Conservation (phyloP, 64 coral and sea anemone genomes). For the Stichodactyla helianthus region DNA sequence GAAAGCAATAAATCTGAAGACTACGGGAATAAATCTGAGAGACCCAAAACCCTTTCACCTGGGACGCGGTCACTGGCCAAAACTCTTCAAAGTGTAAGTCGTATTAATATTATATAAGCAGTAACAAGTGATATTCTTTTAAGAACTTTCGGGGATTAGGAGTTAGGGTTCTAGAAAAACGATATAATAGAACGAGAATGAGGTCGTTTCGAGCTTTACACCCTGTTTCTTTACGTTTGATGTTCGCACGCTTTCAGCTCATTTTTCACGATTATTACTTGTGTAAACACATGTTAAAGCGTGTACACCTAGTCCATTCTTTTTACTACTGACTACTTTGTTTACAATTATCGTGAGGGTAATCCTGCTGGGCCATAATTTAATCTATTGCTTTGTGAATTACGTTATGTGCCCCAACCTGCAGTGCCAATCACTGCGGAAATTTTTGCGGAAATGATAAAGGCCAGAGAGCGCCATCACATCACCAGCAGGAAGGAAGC, state of each 20-base stretch:
- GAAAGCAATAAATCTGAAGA: not conserved
- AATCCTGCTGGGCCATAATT: not conserved
- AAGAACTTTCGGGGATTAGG: not conserved
- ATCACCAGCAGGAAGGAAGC: not conserved
- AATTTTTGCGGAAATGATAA: slow-evolving; percentile 8
- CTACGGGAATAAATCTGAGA: not conserved
- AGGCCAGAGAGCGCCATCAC: not conserved
- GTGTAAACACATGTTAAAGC: not conserved
- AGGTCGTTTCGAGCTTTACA: not conserved
- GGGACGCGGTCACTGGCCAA: not conserved
- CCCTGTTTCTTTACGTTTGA: not conserved
- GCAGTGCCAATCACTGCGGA: not conserved
- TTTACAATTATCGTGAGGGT: not conserved
- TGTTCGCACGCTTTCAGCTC: not conserved
- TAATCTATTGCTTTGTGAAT: not conserved
- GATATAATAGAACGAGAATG: not conserved
- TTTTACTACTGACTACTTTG: not conserved
- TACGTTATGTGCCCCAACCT: not conserved
- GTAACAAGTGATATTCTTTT: not conserved
- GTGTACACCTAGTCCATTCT: not conserved
- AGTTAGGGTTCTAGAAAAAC: not conserved
- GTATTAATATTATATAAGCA: not conserved
- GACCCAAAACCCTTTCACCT: not conserved
- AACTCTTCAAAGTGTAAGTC: slow-evolving; percentile 24
- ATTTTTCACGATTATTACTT: not conserved